Evolutionary conservation across 2,113 vertebrate genomes (phyloP), one percentile per base, ranked within the genome.

Genomic region (Plectropomus leopardus): DNA sequence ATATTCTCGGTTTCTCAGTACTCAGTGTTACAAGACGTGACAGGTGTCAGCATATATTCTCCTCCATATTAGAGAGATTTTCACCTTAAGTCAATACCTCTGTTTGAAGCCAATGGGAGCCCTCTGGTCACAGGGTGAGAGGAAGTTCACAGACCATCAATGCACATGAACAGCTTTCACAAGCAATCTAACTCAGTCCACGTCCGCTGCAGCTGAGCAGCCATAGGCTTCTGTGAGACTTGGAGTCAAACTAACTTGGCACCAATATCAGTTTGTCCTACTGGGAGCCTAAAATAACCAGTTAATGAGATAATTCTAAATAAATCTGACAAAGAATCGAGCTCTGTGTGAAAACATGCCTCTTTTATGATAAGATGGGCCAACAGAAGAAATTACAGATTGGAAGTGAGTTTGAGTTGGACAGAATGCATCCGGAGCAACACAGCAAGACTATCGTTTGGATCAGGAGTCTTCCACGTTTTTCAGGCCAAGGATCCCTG

Each of bases 151-250:
- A 15, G 66, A 28, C 64, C 64, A 66, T 87, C 76, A 77, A 72
- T 85, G 68, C 57, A 86, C 89, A 83, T 71, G 76, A 86, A 73
- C 73, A 75, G 84, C 79, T 80, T 86, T 90, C 86, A 80, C 45
- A 71, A 81, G 85, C 82, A 84, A 89, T 92, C 82, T 73, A 16
- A 67, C 50, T 83, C 82, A 65, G 42, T 5, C 66, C 53, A 1
- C 6, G 30, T 71, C 64, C 34, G 75, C 34, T 30, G 40, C 64
- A 83, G 61, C 65, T 69, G 84, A 89, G 73, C 42, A 76, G 82
- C 61, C 32, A 44, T 36, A 45, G 54, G 76, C 81, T 85, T 78
- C 86, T 77, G 87, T 76, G 60, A 60, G 76, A 44, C 45, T 57
- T 55, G 48, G 80, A 54, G 54, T 72, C 55, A 58, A 57, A 54